These are phyloP conservation scores for Heliornis fulica DNA, from an alignment of 2,113 vertebrate species.

Conservation along the genomic window DNA sequence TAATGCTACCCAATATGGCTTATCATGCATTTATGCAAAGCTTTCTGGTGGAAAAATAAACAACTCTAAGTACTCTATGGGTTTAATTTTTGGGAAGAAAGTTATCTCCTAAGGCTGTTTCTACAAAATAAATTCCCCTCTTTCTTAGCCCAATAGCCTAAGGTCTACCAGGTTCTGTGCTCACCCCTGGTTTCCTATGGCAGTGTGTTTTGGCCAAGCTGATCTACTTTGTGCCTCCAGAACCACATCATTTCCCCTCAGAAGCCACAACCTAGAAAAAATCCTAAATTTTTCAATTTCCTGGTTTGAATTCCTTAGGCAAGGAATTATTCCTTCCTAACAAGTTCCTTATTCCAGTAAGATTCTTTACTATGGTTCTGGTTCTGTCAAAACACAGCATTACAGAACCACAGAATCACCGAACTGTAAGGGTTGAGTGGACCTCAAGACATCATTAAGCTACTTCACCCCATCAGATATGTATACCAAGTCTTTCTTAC, in stretches of 20 bases:
- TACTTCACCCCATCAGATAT: neutral
- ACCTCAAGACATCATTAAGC: no score
- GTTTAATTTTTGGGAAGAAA: neutral
- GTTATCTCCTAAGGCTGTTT: neutral
- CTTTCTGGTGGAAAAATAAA: neutral
- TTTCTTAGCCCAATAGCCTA: neutral
- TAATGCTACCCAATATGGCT: neutral
- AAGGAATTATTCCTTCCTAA: no score
- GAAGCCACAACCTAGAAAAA: neutral
- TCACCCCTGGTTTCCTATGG: neutral
- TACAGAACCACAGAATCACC: no score
- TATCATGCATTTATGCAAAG: neutral
- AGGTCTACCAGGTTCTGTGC: neutral
- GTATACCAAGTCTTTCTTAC: neutral
- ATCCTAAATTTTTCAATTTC: neutral
- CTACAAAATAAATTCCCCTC: neutral
- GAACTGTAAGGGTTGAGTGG: no score
- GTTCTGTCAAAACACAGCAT: neutral
- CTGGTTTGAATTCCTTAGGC: neutral
- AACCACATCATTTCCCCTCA: neutral
- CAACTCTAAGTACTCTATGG: neutral
- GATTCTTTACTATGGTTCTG: neutral
- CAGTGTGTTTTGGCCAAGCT: neutral
- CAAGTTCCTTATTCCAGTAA: no score
- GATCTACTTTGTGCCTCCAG: neutral